These are phyloP conservation scores for Sigmodon hispidus DNA, from an alignment of 2,113 vertebrate genomes.

Conservation along the genomic window DNA sequence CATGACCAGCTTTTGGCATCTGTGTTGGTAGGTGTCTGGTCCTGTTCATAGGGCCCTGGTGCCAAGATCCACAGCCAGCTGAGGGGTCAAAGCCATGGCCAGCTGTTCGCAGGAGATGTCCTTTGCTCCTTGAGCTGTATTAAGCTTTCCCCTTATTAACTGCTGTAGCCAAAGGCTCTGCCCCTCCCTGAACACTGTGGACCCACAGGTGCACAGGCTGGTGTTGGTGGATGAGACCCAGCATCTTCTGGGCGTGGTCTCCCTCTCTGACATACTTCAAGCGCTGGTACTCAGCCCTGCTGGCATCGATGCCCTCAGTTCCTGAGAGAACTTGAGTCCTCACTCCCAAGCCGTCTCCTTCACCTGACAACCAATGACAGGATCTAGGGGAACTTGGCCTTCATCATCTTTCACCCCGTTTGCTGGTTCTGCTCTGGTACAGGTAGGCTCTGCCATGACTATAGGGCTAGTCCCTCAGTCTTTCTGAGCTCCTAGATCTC, in stretches of 20 bases:
- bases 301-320: slow-evolving; percentile 93
- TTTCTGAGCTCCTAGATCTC: background rate
- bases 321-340: slow-evolving; percentile 82
- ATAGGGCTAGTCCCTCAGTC: background rate
- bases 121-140: background rate
- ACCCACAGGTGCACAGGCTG: slow-evolving; percentile 94
- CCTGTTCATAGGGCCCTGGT: background rate
- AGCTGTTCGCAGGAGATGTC: background rate
- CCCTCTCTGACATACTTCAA: slow-evolving; percentile 98
- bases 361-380: background rate
- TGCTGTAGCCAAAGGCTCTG: background rate
- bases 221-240: slow-evolving; percentile 93
- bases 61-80: background rate
- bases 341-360: slow-evolving; percentile 26
- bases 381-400: background rate
- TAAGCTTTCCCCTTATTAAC: background rate
- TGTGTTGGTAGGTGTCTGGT: background rate
- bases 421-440: slow-evolving; percentile 60
- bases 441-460: slow-evolving; percentile 82
- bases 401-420: background rate
- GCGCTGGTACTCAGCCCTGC: slow-evolving; percentile 95
- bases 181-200: background rate
- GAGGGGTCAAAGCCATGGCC: background rate
- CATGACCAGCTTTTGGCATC: background rate
- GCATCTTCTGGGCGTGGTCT: slow-evolving; percentile 92